Base-by-base conservation (phyloP, 2,113 vertebrate species). In the Gnathonemus longibarbis region DNA sequence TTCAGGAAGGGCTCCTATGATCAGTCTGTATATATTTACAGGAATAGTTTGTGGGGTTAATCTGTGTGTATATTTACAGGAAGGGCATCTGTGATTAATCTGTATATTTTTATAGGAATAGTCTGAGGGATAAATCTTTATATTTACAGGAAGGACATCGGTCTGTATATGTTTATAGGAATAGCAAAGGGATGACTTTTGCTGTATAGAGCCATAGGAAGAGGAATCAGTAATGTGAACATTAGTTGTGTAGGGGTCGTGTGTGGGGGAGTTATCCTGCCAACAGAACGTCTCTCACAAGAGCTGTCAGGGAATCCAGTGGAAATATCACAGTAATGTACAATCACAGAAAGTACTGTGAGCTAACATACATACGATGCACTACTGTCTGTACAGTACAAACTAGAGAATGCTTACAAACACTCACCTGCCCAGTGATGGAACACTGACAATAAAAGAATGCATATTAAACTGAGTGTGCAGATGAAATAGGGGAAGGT, bases 271-370 rank as follows among this genome's bases (percentile, higher is more conserved):
- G 50, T 39, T n/a, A n/a, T 80, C 48, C 62, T 19, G 86, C 70
- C 86, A 90, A 83, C 35, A 56, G 10, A 88, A 19, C 50, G 2
- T 39, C 52, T 53, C 88, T 74, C 84, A 87, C 88, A 24, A 83
- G n/a, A 0, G 84, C 70, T 90, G 89, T 86, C 39, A 62, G 80
- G 21, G 50, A 70, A 62, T n/a, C 31, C 49, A 27, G 52, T 87
- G 86, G 88, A 90, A 92, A 92, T 62, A 39, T 58, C 5, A 24
- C 85, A 77, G 88, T 58, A 53, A 27, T 13, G 5, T 84, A 0
- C 48, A 52, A 21, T 39, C 50, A 27, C 17, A 46, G 7, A 80
- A 48, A 21, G 49, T 50, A 50, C 13, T 50, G 31, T 13, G 17
- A 27, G 45, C 39, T 1, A 13, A 58, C 19, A 24, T 39, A 45